Conservation (phyloP, 1,140 invertebrate genomes). For the Lucilia sericata region DNA sequence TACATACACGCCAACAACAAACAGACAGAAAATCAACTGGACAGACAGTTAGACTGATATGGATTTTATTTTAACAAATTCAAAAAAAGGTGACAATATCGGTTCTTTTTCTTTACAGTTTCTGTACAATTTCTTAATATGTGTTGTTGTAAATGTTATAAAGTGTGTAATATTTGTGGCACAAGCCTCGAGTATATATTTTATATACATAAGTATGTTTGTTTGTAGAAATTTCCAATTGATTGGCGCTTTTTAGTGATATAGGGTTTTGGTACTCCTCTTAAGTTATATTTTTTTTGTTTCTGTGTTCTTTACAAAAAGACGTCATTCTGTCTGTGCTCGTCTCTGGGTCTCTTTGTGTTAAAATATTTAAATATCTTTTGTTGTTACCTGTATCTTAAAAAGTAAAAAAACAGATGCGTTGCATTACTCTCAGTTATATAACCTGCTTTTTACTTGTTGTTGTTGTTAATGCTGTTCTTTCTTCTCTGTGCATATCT, state of each 20-base stretch:
- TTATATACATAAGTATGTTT: not conserved
- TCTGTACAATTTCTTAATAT: too few relatives aligned
- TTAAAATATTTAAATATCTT: not conserved
- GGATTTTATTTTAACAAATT: not conserved
- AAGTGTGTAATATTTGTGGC: constrained; percentile 1
- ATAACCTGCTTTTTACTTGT: not conserved
- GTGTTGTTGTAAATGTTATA: not conserved
- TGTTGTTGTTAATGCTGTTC: not conserved
- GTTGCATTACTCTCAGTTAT: not conserved
- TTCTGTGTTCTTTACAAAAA: not conserved
- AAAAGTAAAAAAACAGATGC: not conserved
- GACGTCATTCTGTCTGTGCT: constrained; percentile 15
- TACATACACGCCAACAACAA: not conserved
- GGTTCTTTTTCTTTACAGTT: not conserved
- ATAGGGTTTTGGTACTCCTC: not conserved
- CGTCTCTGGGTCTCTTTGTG: not conserved
- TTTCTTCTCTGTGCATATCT: not conserved
- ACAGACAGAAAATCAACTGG: not conserved
- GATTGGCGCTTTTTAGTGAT: constrained; percentile 9
- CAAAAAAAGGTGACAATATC: constrained; percentile 23
- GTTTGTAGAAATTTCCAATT: constrained; percentile 7
- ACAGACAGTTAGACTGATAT: not conserved
- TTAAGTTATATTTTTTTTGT: not conserved
- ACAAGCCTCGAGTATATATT: not conserved
- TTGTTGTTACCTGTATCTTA: not conserved